These are phyloP conservation scores for Seriola rivoliana DNA, from an alignment of 2,113 vertebrate species.

Conservation along the genomic window DNA sequence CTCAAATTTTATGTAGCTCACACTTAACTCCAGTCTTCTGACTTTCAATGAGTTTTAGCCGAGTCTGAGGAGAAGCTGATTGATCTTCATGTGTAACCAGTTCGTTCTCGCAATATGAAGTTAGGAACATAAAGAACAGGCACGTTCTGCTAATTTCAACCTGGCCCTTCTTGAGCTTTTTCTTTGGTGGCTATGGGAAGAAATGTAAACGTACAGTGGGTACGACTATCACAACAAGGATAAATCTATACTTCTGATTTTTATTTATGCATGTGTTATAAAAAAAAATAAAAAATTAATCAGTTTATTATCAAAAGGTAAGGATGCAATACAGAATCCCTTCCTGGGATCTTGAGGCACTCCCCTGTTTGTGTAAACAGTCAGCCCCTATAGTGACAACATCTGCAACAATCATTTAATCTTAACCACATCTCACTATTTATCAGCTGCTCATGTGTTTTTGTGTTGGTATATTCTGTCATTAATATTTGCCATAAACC, in stretches of 20 bases:
- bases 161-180: not conserved
- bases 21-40: not conserved
- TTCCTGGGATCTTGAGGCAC: not conserved
- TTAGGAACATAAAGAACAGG: not conserved
- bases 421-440: constrained; percentile 25
- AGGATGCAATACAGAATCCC: not conserved
- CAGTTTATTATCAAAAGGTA: not conserved
- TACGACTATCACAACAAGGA: not conserved
- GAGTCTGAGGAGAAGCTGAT: not conserved
- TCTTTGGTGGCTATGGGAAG: not conserved
- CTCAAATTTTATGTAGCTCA: constrained; percentile 9
- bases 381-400: not conserved
- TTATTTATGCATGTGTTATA: not conserved
- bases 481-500: not conserved
- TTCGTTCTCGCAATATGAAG: not conserved
- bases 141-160: not conserved
- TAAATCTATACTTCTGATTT: not conserved
- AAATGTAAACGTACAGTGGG: not conserved
- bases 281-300: no score
- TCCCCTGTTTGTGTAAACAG: not conserved
- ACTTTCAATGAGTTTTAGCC: not conserved
- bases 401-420: constrained; percentile 14
- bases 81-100: not conserved
- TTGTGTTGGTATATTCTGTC: not conserved
- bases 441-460: constrained; percentile 17